These are phyloP conservation scores for Hydrolagus affinis DNA, from an alignment of 2,113 vertebrate genomes.

Conservation along the genomic window DNA sequence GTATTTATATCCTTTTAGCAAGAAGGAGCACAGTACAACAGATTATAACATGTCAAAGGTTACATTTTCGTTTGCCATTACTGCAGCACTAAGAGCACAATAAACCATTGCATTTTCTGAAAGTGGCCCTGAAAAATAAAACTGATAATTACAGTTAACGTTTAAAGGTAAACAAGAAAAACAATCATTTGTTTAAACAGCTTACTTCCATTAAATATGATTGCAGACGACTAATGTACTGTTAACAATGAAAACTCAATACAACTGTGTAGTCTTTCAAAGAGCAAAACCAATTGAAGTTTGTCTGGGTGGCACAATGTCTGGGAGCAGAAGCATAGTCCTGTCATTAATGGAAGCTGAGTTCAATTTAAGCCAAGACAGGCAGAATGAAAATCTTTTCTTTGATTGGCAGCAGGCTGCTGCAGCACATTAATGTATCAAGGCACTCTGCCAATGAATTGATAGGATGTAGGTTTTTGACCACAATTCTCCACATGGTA, in stretches of 20 bases:
- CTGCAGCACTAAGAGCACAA: no score
- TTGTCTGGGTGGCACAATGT: conserved; percentile 27
- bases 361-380: conserved; percentile 25
- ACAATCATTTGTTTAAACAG: conserved; percentile 19
- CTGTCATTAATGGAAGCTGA: conserved; percentile 14
- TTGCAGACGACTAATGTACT: not conserved
- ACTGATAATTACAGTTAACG: not conserved
- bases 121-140: not conserved
- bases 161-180: not conserved
- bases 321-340: not conserved
- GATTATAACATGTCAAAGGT: not conserved
- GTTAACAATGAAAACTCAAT: not conserved
- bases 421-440: conserved; percentile 20
- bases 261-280: conserved; percentile 8
- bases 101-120: not conserved
- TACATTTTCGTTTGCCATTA: not conserved
- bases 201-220: not conserved
- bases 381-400: conserved; percentile 16
- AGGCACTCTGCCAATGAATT: not conserved
- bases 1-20: not conserved
- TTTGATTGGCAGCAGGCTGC: conserved; percentile 27
- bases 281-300: conserved; percentile 30
- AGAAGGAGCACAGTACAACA: not conserved
- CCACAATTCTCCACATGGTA: conserved; percentile 2
- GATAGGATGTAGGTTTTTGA: conserved; percentile 24